Conservation (phyloP, 2,113 vertebrate species). For the Silurus meridionalis region DNA sequence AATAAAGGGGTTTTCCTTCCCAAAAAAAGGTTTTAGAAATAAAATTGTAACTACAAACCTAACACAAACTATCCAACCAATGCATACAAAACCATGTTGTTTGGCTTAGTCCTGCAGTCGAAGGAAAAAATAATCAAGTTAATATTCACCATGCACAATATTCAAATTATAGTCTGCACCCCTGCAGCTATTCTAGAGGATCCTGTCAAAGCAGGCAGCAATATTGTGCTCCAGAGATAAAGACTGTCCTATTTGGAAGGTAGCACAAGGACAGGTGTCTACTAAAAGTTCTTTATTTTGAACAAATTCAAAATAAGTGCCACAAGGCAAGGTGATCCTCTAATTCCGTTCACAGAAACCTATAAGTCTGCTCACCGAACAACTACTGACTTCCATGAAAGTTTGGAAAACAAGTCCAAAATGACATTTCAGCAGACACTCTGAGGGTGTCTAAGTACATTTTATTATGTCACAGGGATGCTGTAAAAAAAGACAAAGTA, state of each 20-base stretch:
- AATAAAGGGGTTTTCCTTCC: not conserved
- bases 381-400: not conserved
- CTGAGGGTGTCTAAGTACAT: not conserved
- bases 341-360: not conserved
- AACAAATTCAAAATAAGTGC: not conserved
- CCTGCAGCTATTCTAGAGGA: not conserved
- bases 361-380: slow-evolving; percentile 1
- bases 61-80: not conserved
- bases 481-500: not conserved
- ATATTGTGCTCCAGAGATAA: slow-evolving; percentile 8
- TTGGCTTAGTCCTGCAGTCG: not conserved
- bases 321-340: not conserved
- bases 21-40: not conserved
- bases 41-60: not conserved
- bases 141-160: not conserved
- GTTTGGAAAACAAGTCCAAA: not conserved
- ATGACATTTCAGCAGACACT: not conserved
- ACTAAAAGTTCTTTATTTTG: not conserved
- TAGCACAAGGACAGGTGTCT: not conserved
- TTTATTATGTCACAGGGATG: not conserved
- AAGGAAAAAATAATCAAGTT: not conserved
- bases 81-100: not conserved
- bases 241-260: not conserved
- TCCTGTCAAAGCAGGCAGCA: not conserved
- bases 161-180: not conserved